Evolutionary conservation across 2,888 invertebrate species (phyloP).

Genomic region (Omphaloscelis lunosa): DNA sequence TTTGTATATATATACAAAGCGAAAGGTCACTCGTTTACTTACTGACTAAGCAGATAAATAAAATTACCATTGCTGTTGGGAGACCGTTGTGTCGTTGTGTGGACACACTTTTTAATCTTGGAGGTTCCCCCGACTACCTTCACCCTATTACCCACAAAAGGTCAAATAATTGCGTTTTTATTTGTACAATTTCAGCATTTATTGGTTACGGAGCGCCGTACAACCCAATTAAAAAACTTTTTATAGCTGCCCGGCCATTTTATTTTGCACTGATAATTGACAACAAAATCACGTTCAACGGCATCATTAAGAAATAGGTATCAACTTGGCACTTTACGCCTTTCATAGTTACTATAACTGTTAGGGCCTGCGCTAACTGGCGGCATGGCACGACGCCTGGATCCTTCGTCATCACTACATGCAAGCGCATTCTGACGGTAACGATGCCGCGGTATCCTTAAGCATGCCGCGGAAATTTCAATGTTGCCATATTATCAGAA

Average conservation of each 20-base stretch:
- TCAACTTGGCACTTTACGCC: neutral
- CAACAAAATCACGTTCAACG: slow-evolving; percentile 50
- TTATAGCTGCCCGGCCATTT: slow-evolving; percentile 69
- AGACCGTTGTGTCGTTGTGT: too few species aligned
- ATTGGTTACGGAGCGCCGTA: accelerated
- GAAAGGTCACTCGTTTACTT: too few species aligned
- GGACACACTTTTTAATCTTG: too few species aligned
- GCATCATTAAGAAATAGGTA: slow-evolving; percentile 38
- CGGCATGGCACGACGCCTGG: neutral
- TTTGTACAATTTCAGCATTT: slow-evolving; percentile 28
- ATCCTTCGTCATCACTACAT: neutral
- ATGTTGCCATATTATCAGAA: too few species aligned
- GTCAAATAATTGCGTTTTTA: neutral
- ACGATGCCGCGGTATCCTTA: neutral
- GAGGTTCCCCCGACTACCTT: neutral
- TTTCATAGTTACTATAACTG: neutral
- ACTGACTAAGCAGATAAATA: too few species aligned
- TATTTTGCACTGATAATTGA: slow-evolving; percentile 61
- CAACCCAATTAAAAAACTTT: slow-evolving; percentile 12
- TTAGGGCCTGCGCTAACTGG: neutral
- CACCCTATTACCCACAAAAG: neutral
- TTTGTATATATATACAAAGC: too few species aligned
- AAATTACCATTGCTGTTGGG: too few species aligned
- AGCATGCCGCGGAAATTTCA: neutral
- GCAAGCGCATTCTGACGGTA: neutral